Evolutionary conservation across 2,113 vertebrate genomes (phyloP).

Genomic region (Archilochus colubris): DNA sequence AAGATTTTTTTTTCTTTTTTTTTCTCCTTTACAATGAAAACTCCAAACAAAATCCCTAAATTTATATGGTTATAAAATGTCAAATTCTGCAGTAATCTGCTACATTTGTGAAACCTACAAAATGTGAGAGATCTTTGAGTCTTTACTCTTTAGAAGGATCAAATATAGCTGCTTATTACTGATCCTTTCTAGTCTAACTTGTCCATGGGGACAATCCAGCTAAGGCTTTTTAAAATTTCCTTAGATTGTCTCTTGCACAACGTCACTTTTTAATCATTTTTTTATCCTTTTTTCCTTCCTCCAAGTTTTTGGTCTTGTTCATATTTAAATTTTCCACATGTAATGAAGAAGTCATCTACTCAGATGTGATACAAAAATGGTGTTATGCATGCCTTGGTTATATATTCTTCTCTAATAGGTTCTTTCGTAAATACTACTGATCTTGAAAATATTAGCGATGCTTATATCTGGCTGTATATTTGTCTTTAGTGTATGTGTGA

Average conservation of each 20-base stretch:
- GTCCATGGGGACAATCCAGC: background rate
- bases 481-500: background rate
- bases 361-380: background rate
- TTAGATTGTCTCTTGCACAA: background rate
- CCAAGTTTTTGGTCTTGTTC: background rate
- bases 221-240: background rate
- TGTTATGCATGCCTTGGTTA: background rate
- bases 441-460: background rate
- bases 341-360: background rate
- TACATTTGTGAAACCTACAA: background rate
- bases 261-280: background rate
- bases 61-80: background rate
- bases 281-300: background rate
- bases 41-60: background rate
- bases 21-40: background rate
- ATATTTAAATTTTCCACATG: background rate
- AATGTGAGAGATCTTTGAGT: background rate
- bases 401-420: background rate
- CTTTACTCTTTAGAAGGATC: background rate
- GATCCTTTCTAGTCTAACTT: background rate
- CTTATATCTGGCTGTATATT: background rate
- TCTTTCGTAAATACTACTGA: background rate
- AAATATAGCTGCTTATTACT: background rate
- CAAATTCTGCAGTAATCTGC: background rate
- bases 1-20: background rate